phyloP scores from a whole-genome alignment of 2,888 invertebrate species.

The Spatulosminthurus flaviceps region DNA sequence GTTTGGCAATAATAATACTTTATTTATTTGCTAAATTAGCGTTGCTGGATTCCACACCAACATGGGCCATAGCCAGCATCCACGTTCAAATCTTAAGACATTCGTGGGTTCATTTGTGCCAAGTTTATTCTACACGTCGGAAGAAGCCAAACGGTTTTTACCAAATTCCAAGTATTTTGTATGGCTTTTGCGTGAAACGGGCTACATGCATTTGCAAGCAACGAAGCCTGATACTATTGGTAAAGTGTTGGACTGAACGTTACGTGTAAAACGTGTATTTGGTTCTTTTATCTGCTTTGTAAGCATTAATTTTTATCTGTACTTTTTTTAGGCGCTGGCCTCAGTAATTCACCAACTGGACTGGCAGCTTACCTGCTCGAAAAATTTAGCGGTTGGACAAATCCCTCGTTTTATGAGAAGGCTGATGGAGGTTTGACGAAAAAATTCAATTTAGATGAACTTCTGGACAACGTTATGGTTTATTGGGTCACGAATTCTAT shows the following conservation, averaged over 20 bases:
- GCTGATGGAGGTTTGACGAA: slow-evolving; percentile 76
- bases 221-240: slow-evolving; percentile 91
- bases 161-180: slow-evolving; percentile 63
- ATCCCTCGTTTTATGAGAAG: slow-evolving; percentile 66
- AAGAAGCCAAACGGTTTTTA: slow-evolving; percentile 63
- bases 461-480: slow-evolving; percentile 70
- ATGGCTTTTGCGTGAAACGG: slow-evolving; percentile 66
- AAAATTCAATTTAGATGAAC: slow-evolving; percentile 74
- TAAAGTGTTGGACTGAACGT: slow-evolving; percentile 65
- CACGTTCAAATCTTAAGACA: slow-evolving; percentile 63
- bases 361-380: slow-evolving; percentile 71
- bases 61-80: slow-evolving; percentile 68
- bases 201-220: slow-evolving; percentile 79
- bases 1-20: too few species aligned
- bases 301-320: not conserved
- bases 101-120: slow-evolving; percentile 64
- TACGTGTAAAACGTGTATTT: not conserved
- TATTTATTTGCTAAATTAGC: slow-evolving; percentile 64
- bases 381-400: slow-evolving; percentile 72
- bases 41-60: slow-evolving; percentile 74
- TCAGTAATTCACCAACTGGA: slow-evolving; percentile 67
- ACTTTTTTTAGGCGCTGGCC: not conserved
- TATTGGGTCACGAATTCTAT: slow-evolving; percentile 70
- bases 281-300: not conserved
- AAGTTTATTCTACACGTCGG: slow-evolving; percentile 63